Percentiles rank a stretch among this genome's conserved stretches.
Conservation (phyloP, 1,140 invertebrate genomes). For the Drosophila guanche region DNA sequence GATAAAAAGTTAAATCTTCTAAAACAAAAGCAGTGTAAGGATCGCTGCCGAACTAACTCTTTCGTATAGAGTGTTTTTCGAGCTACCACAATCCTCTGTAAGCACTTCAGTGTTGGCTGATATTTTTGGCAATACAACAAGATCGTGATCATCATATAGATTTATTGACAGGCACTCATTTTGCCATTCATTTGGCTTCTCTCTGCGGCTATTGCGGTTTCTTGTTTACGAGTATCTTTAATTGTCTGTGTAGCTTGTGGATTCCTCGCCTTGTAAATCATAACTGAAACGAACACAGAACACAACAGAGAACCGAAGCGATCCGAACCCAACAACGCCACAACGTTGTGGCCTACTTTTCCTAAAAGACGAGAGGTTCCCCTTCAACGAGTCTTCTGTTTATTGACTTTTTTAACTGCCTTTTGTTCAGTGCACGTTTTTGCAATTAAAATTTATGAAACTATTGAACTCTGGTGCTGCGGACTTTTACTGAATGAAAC, state of each 20-base stretch:
- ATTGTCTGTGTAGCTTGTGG: conserved; percentile 30
- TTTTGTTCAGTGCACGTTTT: conserved; percentile 55
- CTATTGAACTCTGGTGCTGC: conserved; percentile 66
- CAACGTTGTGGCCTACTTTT: conserved; percentile 68
- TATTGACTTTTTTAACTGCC: conserved; percentile 22
- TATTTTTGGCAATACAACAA: conserved; percentile 13
- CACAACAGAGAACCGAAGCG: too few relatives aligned
- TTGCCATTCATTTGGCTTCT: conserved; percentile 26
- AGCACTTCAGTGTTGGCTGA: not conserved
- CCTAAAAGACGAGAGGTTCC: not conserved
- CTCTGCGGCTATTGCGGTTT: conserved; percentile 21
- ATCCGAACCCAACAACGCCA: conserved; percentile 12
- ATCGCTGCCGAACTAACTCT: too few relatives aligned
- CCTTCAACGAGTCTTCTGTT: conserved; percentile 11
- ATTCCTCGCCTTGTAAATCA: conserved; percentile 59
- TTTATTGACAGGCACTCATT: conserved; percentile 31
- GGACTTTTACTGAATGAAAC: conserved; percentile 63
- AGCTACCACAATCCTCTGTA: not conserved
- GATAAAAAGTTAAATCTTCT: too few relatives aligned
- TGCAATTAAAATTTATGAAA: conserved; percentile 79
- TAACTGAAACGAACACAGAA: conserved; percentile 25
- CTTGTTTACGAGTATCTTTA: conserved; percentile 23
- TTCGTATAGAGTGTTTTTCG: not conserved
- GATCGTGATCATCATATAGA: conserved; percentile 51
- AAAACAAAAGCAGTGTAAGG: too few relatives aligned